Evolutionary conservation across 23 tunicate species (phyloP), one percentile per base, ranked within the genome.

Genomic region (Aplidium turbinatum): DNA sequence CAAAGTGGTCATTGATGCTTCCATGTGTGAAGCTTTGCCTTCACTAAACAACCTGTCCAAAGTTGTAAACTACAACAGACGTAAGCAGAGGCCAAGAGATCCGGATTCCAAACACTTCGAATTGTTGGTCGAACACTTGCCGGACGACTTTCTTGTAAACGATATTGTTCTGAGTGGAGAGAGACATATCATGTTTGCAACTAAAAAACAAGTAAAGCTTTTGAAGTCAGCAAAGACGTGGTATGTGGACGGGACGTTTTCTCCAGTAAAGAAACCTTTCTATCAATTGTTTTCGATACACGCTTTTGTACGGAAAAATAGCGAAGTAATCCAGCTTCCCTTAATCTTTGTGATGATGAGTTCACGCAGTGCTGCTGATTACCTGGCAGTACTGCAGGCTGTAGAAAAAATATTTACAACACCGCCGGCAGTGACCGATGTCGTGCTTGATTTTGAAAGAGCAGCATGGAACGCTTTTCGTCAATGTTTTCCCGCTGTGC

Each of bases 191-290:
- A 54, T 54, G 4, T 54, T 54, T n/a, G 4, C 60, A n/a, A 54
- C 60, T 18, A 54, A n/a, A 25, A 22, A 54, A 54, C 60, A 54
- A 25, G 21, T 25, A 11, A 54, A 54, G 21, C 21, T n/a, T 54
- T 54, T 42, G 13, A 9, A 9, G 13, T 42, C 48, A 9, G 48
- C 48, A 9, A 42, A 42, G 13, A 42, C 60, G 19, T 54, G 60
- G 60, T 11, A 18, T n/a, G 22, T 54, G 19, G 22, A 54, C 21
- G 60, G 60, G 60, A 54, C 60, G n/a, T 54, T 54, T 11, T 18
- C 19, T 18, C n/a, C 6, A 54, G 22, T 54, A 5, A 54, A 54
- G 22, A n/a, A 6, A 18, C 21, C 22, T 13, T 54, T 54, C 60
- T 5, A n/a, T 5, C 60, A 54, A 54, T 11, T n/a, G n/a, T 54